Base-by-base conservation (phyloP, 1,140 invertebrate species). In the Bradysia coprophila region DNA sequence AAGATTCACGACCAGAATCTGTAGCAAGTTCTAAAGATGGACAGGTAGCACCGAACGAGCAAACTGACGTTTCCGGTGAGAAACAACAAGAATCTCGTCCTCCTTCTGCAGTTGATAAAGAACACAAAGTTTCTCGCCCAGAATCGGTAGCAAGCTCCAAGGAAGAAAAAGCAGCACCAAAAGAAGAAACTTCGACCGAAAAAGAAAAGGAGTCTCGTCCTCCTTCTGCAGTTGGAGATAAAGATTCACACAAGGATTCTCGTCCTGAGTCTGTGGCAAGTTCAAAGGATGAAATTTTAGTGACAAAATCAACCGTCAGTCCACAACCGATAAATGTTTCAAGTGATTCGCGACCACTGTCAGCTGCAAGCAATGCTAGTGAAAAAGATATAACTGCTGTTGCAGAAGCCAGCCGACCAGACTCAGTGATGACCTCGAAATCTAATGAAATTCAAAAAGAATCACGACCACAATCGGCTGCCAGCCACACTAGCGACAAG, bases 401-500 rank as follows among this genome's bases (percentile, higher is more conserved):
- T 31, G 38, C 40, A 18, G 19, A 21, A 23, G 43, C 46, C 21
- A 5, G 9, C 10, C 18, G 21, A 11, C n/a, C 36, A 41, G 38
- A 39, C 2, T 39, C 48, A 9, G 16, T 43, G 2, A 4, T 20
- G 11, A 38, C 11, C n/a, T 13, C 32, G 4, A 16, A 34, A 13
- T 13, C 5, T 3, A 45, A 43, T 21, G 41, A 33, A 36, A 31
- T 19, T 24, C 5, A 11, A 43, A 45, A 1, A 28, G 13, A 34
- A 10, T 52, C 49, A 19, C 34, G 47, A 3, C 48, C 48, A 6
- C 42, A 28, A 22, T 55, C 53, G 9, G 48, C 45, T 21, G 42
- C 45, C 15, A 49, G 36, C 0, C 49, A 49, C n/a, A 51, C 47
- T 11, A 47, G 52, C 42, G 46, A 48, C 2, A 49, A 54, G 20